phyloP scores from a whole-genome alignment of 2,888 invertebrate species.

The Nymphalis urticae region DNA sequence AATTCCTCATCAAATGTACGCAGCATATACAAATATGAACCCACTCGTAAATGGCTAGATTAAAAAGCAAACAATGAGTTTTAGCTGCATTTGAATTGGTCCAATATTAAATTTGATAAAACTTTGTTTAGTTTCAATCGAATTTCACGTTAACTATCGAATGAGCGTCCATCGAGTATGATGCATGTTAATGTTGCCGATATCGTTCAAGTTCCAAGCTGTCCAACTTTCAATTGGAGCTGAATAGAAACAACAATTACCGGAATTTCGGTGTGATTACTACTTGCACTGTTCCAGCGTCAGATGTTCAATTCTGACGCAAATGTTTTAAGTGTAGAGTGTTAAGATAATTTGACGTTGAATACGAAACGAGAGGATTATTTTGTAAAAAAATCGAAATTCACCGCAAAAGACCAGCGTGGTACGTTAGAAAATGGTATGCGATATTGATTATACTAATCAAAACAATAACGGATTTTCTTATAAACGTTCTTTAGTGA shows the following conservation, averaged over 20 bases:
- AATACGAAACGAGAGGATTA: too few relatives aligned
- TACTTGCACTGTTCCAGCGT: conserved; percentile 2
- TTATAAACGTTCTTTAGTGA: too few relatives aligned
- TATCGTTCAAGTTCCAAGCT: conserved; percentile 7
- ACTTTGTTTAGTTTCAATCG: conserved; percentile 9
- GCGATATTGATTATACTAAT: too few relatives aligned
- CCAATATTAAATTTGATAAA: conserved; percentile 3
- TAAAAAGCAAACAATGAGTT: neutral
- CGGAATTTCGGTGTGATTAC: conserved; percentile 15
- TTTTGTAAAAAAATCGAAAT: too few relatives aligned
- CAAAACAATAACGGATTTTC: too few relatives aligned
- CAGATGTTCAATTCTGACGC: neutral
- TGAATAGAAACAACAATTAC: conserved; percentile 22
- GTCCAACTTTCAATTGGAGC: conserved; percentile 21
- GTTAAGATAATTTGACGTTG: neutral
- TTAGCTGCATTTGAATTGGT: neutral
- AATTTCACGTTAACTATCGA: conserved; percentile 10
- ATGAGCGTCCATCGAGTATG: conserved; percentile 8
- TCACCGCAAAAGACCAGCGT: too few relatives aligned
- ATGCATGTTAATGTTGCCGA: conserved; percentile 18
- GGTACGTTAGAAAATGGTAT: too few relatives aligned
- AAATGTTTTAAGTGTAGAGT: neutral
- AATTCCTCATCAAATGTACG: neutral
- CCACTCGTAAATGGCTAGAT: neutral
- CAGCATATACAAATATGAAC: neutral